Conservation (phyloP, 1,140 invertebrate genomes). For the Neodiprion lecontei region DNA sequence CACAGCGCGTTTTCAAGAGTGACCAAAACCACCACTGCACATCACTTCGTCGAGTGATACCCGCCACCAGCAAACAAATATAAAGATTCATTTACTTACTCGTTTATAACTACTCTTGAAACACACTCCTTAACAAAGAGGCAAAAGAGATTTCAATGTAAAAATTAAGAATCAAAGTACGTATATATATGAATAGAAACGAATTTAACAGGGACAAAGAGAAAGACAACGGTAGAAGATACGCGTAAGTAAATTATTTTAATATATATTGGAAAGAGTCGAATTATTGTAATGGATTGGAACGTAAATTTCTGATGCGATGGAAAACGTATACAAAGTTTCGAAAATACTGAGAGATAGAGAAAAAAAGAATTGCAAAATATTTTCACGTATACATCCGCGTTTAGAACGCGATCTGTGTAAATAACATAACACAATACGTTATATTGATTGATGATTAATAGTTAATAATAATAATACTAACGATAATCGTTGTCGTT, state of each 20-base stretch:
- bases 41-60: not conserved
- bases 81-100: not conserved
- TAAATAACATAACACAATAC: no score
- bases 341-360: not conserved
- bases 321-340: not conserved
- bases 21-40: constrained; percentile 8
- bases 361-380: no score
- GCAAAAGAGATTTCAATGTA: not conserved
- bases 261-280: no score
- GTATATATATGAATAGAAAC: not conserved
- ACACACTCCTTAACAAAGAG: constrained; percentile 10
- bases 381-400: no score
- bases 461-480: no score
- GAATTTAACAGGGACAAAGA: not conserved
- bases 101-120: constrained; percentile 11
- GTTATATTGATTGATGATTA: no score
- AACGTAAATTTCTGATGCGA: no score
- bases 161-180: not conserved
- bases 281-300: no score
- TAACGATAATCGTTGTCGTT: no score
- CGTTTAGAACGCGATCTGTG: no score
- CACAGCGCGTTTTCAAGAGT: constrained; percentile 1
- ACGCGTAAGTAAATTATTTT: no score
- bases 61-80: constrained; percentile 9
- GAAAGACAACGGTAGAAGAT: not conserved